phyloP scores from a whole-genome alignment of 2,888 invertebrate species.

The Tachina fera region DNA sequence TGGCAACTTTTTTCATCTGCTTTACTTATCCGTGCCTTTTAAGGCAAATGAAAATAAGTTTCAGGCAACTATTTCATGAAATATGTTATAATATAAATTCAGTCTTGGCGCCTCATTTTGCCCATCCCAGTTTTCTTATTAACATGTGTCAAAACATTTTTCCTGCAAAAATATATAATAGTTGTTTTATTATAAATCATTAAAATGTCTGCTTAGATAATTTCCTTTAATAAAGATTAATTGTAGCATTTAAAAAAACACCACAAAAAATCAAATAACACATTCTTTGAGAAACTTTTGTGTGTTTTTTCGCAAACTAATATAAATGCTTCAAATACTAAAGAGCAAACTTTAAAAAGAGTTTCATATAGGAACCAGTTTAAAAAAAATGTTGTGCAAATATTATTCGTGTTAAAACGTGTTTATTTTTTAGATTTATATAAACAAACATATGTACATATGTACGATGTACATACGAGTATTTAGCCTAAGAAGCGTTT shows the following conservation, averaged over 20 bases:
- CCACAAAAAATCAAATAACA: background rate
- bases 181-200: conserved; percentile 5
- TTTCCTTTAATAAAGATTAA: conserved; percentile 34
- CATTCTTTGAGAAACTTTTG: conserved; percentile 21
- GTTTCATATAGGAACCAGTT: conserved; percentile 39
- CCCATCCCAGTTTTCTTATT: background rate
- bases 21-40: too few relatives aligned
- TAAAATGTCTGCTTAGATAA: conserved; percentile 23
- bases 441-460: background rate
- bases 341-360: conserved; percentile 20
- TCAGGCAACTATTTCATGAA: too few relatives aligned
- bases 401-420: conserved; percentile 32
- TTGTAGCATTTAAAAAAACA: conserved; percentile 18
- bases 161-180: background rate
- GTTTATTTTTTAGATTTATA: conserved; percentile 38
- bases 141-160: background rate
- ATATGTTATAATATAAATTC: too few relatives aligned
- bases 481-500: conserved; percentile 15
- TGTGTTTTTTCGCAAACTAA: conserved; percentile 20
- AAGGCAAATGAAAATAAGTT: too few relatives aligned
- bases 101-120: too few relatives aligned
- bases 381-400: conserved; percentile 38
- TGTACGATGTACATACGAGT: background rate
- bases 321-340: conserved; percentile 33
- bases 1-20: too few relatives aligned